Base-by-base conservation (phyloP, 2,113 vertebrate genomes). In the Thamnaconus septentrionalis region DNA sequence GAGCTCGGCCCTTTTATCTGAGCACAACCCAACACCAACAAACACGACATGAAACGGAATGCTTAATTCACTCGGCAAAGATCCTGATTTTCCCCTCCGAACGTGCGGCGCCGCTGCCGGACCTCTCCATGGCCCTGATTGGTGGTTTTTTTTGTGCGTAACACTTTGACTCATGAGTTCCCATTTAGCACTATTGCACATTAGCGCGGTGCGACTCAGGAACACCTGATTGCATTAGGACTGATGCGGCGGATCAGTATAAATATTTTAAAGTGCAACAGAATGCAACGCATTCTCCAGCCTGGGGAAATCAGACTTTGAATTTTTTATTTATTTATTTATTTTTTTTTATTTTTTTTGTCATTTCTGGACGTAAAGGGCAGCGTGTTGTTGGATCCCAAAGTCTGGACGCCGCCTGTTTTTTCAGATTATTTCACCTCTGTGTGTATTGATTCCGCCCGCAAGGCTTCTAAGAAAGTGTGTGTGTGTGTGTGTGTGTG, bases 371-470 rank as follows among this genome's bases (percentile, higher is more conserved):
- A 55, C 53, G 58, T 57, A 50, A 78, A 53, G 18, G 18, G 18
- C 18, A 31, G 18, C 18, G 18, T 31, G 18, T n/a, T 52, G 39
- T 69, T 63, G 61, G 47, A 53, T 81, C 45, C 7, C 42, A 64
- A 69, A 64, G 69, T 78, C 31, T 11, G 51, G 46, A 73, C 3
- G 5, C 53, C 43, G 6, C 40, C 64, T 70, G 59, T 75, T 82
- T 75, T 75, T 91, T 87, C 78, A 88, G 86, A 72, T 92, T 83
- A 91, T 12, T 12, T n/a, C n/a, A 52, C 82, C 86, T 88, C 90
- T 91, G 88, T 81, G 85, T 85, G 87, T 92, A 94, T 94, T 86
- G 94, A 96, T 96, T 93, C 89, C 80, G 90, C 88, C 88, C 81
- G 18, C 74, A 84, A 79, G 65, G 76, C 87, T 85, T 85, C 88